These are phyloP conservation scores for Dipus sagitta DNA, from an alignment of 2,797 vertebrate genomes.

Conservation along the genomic window DNA sequence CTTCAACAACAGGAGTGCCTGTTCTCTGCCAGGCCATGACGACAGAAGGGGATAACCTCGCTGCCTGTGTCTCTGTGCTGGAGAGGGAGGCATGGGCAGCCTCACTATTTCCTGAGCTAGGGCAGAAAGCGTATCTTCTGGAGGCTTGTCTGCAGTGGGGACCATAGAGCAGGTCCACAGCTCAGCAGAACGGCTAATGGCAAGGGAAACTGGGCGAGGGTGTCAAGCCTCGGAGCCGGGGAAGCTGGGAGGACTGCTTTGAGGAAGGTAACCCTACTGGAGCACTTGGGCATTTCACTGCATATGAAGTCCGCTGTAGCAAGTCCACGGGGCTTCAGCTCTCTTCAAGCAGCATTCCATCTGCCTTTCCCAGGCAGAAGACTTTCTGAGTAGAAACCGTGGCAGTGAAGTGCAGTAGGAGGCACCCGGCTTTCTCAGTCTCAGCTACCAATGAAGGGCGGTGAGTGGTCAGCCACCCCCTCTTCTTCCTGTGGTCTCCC, in stretches of 20 bases:
- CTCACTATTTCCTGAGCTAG: not conserved
- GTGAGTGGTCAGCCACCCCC: not conserved
- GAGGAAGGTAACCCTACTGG: not conserved
- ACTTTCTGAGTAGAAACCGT: not conserved
- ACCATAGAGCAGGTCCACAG: fast-evolving
- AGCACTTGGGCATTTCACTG: too few relatives aligned
- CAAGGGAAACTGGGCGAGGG: not conserved
- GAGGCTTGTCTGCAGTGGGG: fast-evolving
- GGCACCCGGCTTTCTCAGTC: not conserved
- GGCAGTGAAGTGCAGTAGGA: not conserved
- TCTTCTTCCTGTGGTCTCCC: not conserved
- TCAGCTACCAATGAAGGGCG: not conserved
- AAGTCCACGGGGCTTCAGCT: fast-evolving
- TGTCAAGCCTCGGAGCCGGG: not conserved
- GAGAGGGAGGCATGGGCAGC: not conserved
- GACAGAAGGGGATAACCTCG: too few relatives aligned
- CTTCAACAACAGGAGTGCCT: not conserved
- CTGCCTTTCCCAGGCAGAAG: conserved; percentile 11
- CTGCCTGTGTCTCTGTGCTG: not conserved
- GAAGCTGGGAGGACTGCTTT: not conserved
- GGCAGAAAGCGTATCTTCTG: not conserved
- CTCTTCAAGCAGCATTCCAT: not conserved
- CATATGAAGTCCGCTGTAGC: not conserved
- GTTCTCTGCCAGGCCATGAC: not conserved
- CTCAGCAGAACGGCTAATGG: not conserved